Percentiles rank a stretch among this genome's conserved stretches.
Conservation (phyloP, 2,888 invertebrate genomes). For the Craniophora ligustri region DNA sequence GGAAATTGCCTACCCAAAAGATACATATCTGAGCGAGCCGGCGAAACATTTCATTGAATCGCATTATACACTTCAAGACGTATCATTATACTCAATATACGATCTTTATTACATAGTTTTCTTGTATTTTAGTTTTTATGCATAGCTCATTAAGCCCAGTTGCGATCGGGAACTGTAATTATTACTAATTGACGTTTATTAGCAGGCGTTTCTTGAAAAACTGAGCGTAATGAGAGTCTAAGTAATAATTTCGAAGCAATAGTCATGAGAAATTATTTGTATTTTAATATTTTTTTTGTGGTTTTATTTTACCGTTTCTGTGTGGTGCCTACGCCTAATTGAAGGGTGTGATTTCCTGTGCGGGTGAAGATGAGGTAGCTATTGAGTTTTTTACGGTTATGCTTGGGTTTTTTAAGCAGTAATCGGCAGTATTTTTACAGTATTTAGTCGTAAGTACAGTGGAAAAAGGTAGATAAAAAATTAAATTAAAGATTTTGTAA, state of each 20-base stretch:
- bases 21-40: constrained; percentile 58
- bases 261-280: constrained; percentile 39
- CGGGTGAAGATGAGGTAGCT: constrained; percentile 1
- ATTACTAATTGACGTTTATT: constrained; percentile 49
- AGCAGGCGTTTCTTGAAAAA: constrained; percentile 39
- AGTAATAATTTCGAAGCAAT: constrained; percentile 41
- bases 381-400: neutral
- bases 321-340: constrained; percentile 31
- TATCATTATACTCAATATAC: constrained; percentile 71
- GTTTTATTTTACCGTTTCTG: constrained; percentile 26
- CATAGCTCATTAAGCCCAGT: constrained; percentile 27
- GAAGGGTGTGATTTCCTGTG: constrained; percentile 25
- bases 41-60: constrained; percentile 63
- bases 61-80: constrained; percentile 42
- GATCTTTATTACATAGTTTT: constrained; percentile 66
- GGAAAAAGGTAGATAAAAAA: too few relatives aligned
- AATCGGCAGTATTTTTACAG: too few relatives aligned
- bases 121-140: constrained; percentile 44
- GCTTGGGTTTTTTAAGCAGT: too few relatives aligned
- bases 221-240: constrained; percentile 37
- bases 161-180: constrained; percentile 18
- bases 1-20: constrained; percentile 53
- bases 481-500: too few relatives aligned
- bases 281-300: constrained; percentile 13
- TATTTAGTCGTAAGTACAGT: too few relatives aligned